Evolutionary conservation across 2,113 vertebrate genomes (phyloP).

Genomic region (Terrapene triunguis): DNA sequence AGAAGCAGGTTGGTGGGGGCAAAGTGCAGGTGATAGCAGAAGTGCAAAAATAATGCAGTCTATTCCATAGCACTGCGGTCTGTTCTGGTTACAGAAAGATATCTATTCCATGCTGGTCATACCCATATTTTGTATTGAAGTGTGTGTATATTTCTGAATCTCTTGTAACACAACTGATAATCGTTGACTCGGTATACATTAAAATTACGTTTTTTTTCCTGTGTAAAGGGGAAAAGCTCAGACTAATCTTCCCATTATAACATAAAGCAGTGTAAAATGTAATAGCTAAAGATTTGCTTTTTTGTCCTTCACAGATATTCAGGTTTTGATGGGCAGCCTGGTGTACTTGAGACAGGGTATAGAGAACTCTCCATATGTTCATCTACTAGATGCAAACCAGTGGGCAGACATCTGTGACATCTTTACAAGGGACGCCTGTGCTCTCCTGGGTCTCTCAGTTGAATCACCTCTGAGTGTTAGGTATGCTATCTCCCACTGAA

Average conservation of each 20-base stretch:
- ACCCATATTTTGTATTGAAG: background rate
- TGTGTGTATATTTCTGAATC: background rate
- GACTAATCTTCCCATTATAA: background rate
- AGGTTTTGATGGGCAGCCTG: slow-evolving; percentile 90
- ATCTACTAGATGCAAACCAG: slow-evolving; percentile 87
- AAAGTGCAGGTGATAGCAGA: background rate
- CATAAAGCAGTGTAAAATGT: background rate
- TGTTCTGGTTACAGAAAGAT: background rate
- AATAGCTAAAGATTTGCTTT: background rate
- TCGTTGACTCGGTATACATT: rapidly evolving
- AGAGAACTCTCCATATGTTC: slow-evolving; percentile 89
- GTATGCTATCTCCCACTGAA: slow-evolving; percentile 67
- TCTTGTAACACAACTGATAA: background rate
- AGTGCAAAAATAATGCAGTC: rapidly evolving
- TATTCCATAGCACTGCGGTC: rapidly evolving
- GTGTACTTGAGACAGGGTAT: slow-evolving; percentile 89
- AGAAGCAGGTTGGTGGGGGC: background rate
- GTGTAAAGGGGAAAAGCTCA: background rate
- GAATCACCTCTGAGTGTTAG: slow-evolving; percentile 90
- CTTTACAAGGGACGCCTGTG: slow-evolving; percentile 88
- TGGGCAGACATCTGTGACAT: slow-evolving; percentile 92
- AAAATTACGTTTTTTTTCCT: background rate
- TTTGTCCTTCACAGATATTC: slow-evolving; percentile 80
- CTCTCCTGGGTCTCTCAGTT: slow-evolving; percentile 87
- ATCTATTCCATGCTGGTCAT: background rate